A percentile compares a stretch with the other conserved stretches of the same genome.
Evolutionary conservation across 2,113 vertebrate genomes (phyloP).

Genomic region (Phocoena sinus): DNA sequence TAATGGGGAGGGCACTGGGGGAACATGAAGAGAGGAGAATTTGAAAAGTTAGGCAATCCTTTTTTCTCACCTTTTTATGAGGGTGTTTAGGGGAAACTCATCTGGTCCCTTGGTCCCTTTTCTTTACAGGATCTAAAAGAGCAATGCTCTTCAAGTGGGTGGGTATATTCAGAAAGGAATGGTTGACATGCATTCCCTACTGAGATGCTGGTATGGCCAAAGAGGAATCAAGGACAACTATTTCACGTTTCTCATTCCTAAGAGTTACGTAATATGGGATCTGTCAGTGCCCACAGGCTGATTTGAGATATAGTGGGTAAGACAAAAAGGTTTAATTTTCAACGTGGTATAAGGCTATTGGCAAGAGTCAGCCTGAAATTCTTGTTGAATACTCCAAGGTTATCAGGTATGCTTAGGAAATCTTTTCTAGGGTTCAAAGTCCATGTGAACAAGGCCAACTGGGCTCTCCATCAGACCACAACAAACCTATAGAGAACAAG

Average conservation of each 20-base stretch:
- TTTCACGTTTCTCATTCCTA: not conserved
- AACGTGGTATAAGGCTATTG: not conserved
- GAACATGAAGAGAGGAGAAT: not conserved
- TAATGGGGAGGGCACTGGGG: not conserved
- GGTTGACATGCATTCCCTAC: not conserved
- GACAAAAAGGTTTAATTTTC: not conserved
- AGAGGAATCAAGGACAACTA: not conserved
- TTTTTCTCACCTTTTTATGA: not conserved
- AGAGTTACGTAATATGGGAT: not conserved
- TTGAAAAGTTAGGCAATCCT: not conserved
- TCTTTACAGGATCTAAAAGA: not conserved
- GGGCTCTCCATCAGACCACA: not conserved
- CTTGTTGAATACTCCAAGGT: not conserved
- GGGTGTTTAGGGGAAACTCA: not conserved
- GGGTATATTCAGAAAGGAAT: not conserved
- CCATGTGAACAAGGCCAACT: not conserved
- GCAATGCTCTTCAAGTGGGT: not conserved
- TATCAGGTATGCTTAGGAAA: not conserved
- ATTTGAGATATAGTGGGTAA: not conserved
- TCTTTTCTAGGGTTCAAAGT: not conserved
- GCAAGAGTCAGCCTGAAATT: not conserved
- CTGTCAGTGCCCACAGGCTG: not conserved
- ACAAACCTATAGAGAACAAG: not conserved
- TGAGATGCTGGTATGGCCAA: not conserved
- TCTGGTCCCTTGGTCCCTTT: not conserved